Conservation (phyloP, 2,888 invertebrate species). For the Folsomia candida region DNA sequence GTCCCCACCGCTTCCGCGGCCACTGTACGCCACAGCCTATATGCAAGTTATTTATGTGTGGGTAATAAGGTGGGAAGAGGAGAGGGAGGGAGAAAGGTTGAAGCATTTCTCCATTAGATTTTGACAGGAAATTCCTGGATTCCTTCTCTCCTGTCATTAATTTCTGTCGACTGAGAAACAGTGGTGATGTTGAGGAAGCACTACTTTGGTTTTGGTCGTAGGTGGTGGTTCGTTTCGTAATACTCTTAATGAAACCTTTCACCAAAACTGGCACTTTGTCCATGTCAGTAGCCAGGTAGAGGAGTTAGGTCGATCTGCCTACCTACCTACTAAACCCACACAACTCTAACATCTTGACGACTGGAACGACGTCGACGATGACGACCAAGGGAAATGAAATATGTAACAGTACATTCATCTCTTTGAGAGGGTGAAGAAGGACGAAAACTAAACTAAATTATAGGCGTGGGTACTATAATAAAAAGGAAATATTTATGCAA, state of each 20-base stretch:
- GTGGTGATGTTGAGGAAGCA: background rate
- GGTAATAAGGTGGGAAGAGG: background rate
- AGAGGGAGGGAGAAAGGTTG: background rate
- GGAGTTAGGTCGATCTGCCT: background rate
- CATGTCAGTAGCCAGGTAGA: background rate
- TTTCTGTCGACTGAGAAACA: background rate
- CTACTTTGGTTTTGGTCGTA: too few species aligned
- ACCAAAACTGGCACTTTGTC: background rate
- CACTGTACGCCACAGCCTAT: too few species aligned
- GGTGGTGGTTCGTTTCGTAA: too few species aligned
- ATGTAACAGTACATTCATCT: too few species aligned
- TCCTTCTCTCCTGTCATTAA: conserved; percentile 4
- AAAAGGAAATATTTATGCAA: too few species aligned
- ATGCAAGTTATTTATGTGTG: background rate
- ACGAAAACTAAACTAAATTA: too few species aligned
- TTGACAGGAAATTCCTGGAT: background rate
- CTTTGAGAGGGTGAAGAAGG: too few species aligned
- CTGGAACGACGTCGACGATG: too few species aligned
- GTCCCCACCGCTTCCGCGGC: too few species aligned
- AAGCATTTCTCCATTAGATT: background rate
- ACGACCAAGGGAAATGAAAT: too few species aligned
- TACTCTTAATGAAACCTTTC: conserved; percentile 4
- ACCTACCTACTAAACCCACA: background rate
- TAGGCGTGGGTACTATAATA: too few species aligned
- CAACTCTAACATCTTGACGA: background rate